Conservation (phyloP, 2,888 invertebrate species). For the Heliconius sara region DNA sequence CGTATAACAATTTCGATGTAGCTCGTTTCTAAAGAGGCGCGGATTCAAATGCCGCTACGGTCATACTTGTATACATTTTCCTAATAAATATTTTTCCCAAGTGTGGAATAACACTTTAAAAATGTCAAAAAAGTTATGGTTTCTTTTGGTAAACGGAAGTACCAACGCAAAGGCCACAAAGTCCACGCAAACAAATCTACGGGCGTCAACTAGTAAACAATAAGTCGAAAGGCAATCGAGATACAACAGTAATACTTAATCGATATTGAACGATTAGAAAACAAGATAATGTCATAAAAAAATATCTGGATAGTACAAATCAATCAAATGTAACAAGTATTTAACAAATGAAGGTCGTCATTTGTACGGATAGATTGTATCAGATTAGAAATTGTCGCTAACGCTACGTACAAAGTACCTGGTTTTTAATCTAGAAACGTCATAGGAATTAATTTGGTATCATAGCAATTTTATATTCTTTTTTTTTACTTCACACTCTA, state of each 20-base stretch:
- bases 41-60: no score
- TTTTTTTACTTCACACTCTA: neutral
- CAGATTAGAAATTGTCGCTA: neutral
- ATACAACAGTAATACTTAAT: neutral
- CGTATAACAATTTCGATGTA: no score
- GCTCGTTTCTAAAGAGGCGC: no score
- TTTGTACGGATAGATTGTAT: neutral
- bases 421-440: neutral
- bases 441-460: neutral
- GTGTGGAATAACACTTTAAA: no score
- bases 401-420: neutral
- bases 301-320: neutral
- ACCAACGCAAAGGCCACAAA: no score
- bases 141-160: no score
- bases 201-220: no score
- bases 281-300: constrained; percentile 2
- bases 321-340: constrained; percentile 5
- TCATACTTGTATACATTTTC: no score
- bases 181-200: no score
- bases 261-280: neutral
- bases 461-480: neutral
- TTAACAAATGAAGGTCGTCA: constrained; percentile 1
- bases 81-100: no score
- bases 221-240: neutral
- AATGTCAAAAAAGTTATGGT: no score